Evolutionary conservation across 2,113 vertebrate species (phyloP).

Genomic region (Taurulus bubalis): DNA sequence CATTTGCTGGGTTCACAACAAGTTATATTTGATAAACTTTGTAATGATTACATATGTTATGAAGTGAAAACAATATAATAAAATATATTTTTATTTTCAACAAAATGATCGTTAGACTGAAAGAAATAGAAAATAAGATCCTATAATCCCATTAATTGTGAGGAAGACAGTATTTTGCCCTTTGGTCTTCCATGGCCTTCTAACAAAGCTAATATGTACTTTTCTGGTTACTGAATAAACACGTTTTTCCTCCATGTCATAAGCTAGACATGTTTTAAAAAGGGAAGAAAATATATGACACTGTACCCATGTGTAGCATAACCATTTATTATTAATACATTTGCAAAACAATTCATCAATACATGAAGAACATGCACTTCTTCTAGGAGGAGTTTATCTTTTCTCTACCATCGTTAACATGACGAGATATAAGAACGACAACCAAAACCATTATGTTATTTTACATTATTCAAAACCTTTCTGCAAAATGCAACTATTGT

Average conservation of each 20-base stretch:
- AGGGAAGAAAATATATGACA: background rate
- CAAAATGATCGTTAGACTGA: background rate
- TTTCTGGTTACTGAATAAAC: conserved; percentile 17
- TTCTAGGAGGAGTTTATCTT: background rate
- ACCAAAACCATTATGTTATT: background rate
- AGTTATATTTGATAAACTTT: background rate
- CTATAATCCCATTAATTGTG: background rate
- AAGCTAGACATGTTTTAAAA: background rate
- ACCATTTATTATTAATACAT: conserved; percentile 31
- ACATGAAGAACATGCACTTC: background rate
- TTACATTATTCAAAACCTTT: background rate
- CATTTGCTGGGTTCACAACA: background rate
- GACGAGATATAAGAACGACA: background rate
- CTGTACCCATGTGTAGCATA: background rate
- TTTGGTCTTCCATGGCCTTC: background rate
- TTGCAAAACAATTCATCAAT: background rate
- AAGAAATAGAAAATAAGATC: background rate
- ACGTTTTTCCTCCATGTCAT: background rate
- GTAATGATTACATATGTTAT: background rate
- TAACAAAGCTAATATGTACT: conserved; percentile 32
- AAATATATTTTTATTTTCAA: background rate
- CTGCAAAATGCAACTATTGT: background rate
- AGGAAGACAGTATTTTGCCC: background rate
- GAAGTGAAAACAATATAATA: background rate
- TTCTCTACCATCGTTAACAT: background rate